Percentiles rank a stretch among this genome's conserved stretches.
Evolutionary conservation across 2,888 invertebrate genomes (phyloP).

Genomic region (Eilema sororculum): DNA sequence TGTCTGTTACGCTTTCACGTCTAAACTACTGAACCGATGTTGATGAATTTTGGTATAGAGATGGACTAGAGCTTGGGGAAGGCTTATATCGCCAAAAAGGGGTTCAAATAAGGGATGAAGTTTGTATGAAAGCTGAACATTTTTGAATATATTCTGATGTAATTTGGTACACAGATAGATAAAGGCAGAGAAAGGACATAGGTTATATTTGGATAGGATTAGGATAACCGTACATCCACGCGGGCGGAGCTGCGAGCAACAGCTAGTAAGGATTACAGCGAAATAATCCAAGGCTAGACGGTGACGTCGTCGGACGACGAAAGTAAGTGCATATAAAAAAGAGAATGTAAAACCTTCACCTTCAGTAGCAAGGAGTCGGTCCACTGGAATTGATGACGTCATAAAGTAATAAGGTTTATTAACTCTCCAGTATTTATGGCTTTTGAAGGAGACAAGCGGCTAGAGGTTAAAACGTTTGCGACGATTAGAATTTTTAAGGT

Average conservation of each 20-base stretch:
- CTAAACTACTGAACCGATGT: too few relatives aligned
- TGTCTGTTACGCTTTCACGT: too few relatives aligned
- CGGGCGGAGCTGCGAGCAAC: too few relatives aligned
- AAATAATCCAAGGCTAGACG: constrained; percentile 25
- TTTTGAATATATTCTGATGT: too few relatives aligned
- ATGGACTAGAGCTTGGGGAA: too few relatives aligned
- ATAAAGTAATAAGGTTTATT: constrained; percentile 35
- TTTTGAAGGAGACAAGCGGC: constrained; percentile 14
- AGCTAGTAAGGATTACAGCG: too few relatives aligned
- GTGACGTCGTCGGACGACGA: constrained; percentile 22
- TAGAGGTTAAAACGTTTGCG: neutral
- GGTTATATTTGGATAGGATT: too few relatives aligned
- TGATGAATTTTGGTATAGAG: too few relatives aligned
- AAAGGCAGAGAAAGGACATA: too few relatives aligned
- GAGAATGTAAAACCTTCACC: constrained; percentile 33
- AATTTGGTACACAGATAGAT: neutral
- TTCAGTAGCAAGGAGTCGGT: constrained; percentile 20
- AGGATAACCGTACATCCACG: neutral
- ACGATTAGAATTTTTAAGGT: neutral
- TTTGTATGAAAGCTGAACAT: too few relatives aligned
- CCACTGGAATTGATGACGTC: constrained; percentile 40
- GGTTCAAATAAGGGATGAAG: too few relatives aligned
- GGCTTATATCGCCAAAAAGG: too few relatives aligned
- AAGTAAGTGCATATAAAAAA: constrained; percentile 32
- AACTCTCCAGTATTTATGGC: constrained; percentile 32